phyloP scores from a whole-genome alignment of 2,888 invertebrate genomes.

The Pollenia labialis region DNA sequence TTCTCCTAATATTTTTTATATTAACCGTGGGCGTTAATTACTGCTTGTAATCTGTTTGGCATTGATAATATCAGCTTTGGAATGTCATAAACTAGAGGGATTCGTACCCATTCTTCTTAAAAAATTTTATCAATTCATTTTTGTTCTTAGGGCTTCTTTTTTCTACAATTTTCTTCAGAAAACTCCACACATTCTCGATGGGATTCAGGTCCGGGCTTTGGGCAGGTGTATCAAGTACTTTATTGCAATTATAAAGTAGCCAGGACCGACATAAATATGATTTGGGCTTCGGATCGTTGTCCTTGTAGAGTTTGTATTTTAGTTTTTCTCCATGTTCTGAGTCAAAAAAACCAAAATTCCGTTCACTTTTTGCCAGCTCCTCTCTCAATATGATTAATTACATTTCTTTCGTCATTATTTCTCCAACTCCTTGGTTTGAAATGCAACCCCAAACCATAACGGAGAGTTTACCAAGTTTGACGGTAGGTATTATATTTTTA shows the following conservation, averaged over 20 bases:
- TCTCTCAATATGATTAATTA: too few relatives aligned
- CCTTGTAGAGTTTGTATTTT: background rate
- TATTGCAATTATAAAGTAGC: background rate
- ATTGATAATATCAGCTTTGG: too few relatives aligned
- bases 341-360: background rate
- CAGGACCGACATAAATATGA: background rate
- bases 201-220: background rate
- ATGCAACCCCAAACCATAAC: background rate
- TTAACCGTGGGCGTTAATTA: too few relatives aligned
- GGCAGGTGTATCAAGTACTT: background rate
- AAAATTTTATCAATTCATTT: too few relatives aligned
- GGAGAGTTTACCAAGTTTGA: background rate
- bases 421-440: background rate
- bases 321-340: background rate
- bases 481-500: background rate
- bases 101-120: too few relatives aligned
- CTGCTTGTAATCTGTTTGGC: too few relatives aligned
- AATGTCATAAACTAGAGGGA: too few relatives aligned
- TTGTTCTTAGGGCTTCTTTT: too few relatives aligned
- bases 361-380: background rate
- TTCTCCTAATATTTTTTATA: too few relatives aligned
- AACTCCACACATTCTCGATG: too few relatives aligned
- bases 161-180: too few relatives aligned
- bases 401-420: background rate
- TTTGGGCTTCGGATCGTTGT: too few relatives aligned